phyloP scores from a whole-genome alignment of 2,888 invertebrate species.

The Phortica magna region DNA sequence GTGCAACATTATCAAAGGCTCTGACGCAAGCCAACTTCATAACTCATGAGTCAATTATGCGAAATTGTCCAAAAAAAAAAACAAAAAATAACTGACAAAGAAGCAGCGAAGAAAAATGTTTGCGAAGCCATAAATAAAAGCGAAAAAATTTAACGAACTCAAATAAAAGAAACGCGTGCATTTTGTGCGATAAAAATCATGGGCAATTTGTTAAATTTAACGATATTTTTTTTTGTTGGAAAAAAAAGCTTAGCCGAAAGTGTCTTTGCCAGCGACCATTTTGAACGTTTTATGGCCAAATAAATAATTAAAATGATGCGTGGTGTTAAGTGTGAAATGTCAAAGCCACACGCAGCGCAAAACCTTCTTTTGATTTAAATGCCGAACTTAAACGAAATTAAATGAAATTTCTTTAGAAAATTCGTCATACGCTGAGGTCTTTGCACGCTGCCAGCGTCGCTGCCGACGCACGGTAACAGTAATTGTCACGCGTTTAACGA shows the following conservation, averaged over 20 bases:
- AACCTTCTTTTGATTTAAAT: background rate
- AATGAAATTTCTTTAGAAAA: conserved; percentile 65
- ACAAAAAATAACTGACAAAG: conserved; percentile 34
- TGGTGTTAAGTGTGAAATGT: conserved; percentile 68
- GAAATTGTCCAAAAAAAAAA: conserved; percentile 50
- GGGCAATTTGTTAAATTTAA: conserved; percentile 72
- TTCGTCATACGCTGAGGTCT: conserved; percentile 71
- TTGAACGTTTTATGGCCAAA: conserved; percentile 67
- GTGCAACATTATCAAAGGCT: conserved; percentile 1
- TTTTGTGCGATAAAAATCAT: conserved; percentile 71
- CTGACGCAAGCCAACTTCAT: conserved; percentile 56
- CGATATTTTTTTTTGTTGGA: conserved; percentile 58
- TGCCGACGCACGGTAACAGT: conserved; percentile 40
- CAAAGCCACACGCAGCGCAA: conserved; percentile 63
- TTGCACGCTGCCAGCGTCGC: conserved; percentile 46
- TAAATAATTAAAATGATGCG: conserved; percentile 73
- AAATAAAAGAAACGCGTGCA: conserved; percentile 44
- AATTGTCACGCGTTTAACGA: conserved; percentile 32
- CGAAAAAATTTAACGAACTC: conserved; percentile 36
- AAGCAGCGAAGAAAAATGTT: conserved; percentile 58
- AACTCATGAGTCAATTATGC: conserved; percentile 61
- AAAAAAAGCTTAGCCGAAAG: conserved; percentile 62
- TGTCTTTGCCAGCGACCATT: conserved; percentile 49
- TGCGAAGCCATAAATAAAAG: conserved; percentile 62
- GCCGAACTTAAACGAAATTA: background rate